These are phyloP conservation scores for Cossypha dichroa DNA, from an alignment of 2,797 vertebrate genomes.

Conservation along the genomic window DNA sequence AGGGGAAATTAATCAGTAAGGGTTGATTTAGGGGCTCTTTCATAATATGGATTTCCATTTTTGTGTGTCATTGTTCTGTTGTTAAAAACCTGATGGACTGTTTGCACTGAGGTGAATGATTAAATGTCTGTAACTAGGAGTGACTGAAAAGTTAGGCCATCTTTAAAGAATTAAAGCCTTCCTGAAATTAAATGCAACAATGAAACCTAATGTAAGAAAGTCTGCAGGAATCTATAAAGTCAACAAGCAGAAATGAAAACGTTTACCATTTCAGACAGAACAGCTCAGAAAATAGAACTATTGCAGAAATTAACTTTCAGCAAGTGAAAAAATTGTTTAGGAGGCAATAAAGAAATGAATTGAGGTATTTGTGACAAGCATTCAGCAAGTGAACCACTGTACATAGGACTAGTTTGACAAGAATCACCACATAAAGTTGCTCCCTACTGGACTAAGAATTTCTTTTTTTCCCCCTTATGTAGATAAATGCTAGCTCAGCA, in stretches of 20 bases:
- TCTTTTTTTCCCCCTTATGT: neutral
- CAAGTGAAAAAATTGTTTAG: neutral
- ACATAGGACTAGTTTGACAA: neutral
- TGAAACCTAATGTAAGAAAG: neutral
- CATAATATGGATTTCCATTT: constrained; percentile 85
- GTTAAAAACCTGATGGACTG: constrained; percentile 71
- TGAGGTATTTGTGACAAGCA: neutral
- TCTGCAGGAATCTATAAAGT: neutral
- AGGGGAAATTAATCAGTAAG: constrained; percentile 83
- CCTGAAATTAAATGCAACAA: constrained; percentile 48
- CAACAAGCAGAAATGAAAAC: neutral
- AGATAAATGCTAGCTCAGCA: neutral
- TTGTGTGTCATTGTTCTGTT: constrained; percentile 73
- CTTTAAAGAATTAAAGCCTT: constrained; percentile 52
- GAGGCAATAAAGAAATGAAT: neutral
- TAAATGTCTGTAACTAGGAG: constrained; percentile 50
- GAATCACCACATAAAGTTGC: neutral
- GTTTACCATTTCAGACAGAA: neutral
- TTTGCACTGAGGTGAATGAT: constrained; percentile 60
- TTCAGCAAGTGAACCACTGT: neutral
- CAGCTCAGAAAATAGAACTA: neutral
- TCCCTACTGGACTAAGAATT: neutral
- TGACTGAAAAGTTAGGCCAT: constrained; percentile 33
- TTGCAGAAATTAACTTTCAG: neutral
- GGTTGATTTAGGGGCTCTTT: constrained; percentile 85